Conservation (phyloP, 2,888 invertebrate genomes). For the Petrolisthes manimaculis region DNA sequence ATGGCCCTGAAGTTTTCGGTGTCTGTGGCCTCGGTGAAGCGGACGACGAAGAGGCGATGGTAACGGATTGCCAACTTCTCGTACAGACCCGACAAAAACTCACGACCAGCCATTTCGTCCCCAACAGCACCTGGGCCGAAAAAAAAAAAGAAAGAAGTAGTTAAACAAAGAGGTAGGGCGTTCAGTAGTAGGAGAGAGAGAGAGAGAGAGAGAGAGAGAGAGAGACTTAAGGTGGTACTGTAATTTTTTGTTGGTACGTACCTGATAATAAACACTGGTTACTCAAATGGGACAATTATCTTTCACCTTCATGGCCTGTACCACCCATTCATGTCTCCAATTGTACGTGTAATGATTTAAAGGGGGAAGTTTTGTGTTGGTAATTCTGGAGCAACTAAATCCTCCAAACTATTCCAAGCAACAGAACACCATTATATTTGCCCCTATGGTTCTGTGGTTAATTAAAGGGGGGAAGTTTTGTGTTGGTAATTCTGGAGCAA, state of each 20-base stretch:
- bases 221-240: background rate
- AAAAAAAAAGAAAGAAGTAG: background rate
- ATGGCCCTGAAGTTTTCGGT: slow-evolving; percentile 52
- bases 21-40: slow-evolving; percentile 52
- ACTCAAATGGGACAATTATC: background rate
- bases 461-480: too few relatives aligned
- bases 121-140: slow-evolving; percentile 18
- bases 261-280: slow-evolving; percentile 11
- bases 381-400: too few relatives aligned
- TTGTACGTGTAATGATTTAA: too few relatives aligned
- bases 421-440: too few relatives aligned
- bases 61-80: slow-evolving; percentile 19
- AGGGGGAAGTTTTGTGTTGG: too few relatives aligned
- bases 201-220: background rate
- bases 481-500: too few relatives aligned
- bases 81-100: slow-evolving; percentile 38
- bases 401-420: too few relatives aligned
- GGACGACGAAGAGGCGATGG: slow-evolving; percentile 26
- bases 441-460: too few relatives aligned
- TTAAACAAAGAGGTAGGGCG: background rate
- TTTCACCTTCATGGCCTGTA: background rate
- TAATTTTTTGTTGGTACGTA: too few relatives aligned
- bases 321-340: too few relatives aligned
- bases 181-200: background rate
- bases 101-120: slow-evolving; percentile 28